Evolutionary conservation across 1,140 invertebrate species (phyloP), one percentile per base, ranked within the genome.

Genomic region (Sitophilus oryzae): DNA sequence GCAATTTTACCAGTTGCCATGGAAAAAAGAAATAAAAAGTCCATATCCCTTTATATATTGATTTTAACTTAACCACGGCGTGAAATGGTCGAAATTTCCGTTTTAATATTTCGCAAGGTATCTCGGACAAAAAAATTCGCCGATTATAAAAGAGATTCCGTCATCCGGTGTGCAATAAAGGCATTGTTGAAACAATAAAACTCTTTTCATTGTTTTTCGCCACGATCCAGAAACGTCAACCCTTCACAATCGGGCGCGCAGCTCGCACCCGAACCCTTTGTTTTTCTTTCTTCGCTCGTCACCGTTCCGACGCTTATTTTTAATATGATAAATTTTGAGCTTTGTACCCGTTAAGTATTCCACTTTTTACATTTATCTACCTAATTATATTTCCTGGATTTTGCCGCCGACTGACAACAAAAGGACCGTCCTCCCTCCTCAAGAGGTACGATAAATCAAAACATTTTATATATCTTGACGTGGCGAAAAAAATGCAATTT

Each of bases 261-360:
- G 51, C 58, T 59, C 61, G 56, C 64, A 56, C 61, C 59, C 56
- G 58, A 60, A 59, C 61, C 67, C 55, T 65, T 71, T 69, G 67
- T 70, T 70, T 70, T 69, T 68, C 66, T 67, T 68, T 68, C 68
- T 63, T 65, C 65, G 58, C 59, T 59, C 68, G 61, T 66, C 66
- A 65, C 58, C 59, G 60, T 66, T 70, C 65, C 58, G 62, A 63
- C 68, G 66, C 66, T 68, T 65, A 70, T 70, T 71, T 71, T 71
- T 69, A 71, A 71, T 71, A 67, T 71, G 69, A 71, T 71, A 67
- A 71, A 71, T 71, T 71, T 64, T 57, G 65, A 63, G 69, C 69
- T 71, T 71, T 71, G 69, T 71, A 68, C 58, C 60, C 64, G 67
- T 69, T 70, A 71, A 71, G 69, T 71, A 71, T 71, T 71, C 69